Conservation (phyloP, 2,113 vertebrate genomes). For the Canis aureus region DNA sequence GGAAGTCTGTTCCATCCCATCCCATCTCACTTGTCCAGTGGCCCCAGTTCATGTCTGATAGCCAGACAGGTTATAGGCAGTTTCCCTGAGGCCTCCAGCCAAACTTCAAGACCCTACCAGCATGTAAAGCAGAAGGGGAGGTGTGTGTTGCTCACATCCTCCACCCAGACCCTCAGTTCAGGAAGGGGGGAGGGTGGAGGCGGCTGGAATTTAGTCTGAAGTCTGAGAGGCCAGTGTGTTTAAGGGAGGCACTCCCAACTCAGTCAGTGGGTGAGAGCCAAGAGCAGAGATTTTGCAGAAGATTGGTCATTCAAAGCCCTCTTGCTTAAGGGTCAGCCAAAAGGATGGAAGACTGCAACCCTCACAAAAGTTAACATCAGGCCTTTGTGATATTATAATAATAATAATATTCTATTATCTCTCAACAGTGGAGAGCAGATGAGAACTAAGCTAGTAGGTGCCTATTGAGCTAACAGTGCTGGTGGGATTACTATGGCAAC, state of each 20-base stretch:
- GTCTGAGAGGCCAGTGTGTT: slow-evolving; percentile 2
- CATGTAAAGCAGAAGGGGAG: background rate
- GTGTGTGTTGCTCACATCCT: background rate
- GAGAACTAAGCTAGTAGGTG: background rate
- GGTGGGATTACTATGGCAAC: background rate
- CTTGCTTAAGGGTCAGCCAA: background rate
- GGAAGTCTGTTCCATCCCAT: background rate
- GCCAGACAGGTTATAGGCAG: background rate
- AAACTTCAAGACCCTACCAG: background rate
- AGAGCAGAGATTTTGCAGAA: slow-evolving; percentile 24
- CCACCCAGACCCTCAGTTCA: slow-evolving; percentile 8
- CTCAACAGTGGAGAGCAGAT: background rate
- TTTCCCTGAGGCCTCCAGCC: background rate
- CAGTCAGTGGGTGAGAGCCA: background rate
- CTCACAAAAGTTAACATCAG: background rate
- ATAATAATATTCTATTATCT: background rate
- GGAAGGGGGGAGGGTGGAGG: background rate
- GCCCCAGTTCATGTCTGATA: background rate
- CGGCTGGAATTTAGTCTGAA: slow-evolving; percentile 54
- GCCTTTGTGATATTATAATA: background rate
- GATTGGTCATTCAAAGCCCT: background rate
- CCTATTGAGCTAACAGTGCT: background rate
- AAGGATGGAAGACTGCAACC: background rate
- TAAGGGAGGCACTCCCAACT: background rate
- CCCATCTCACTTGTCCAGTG: background rate